phyloP scores from a whole-genome alignment of 2,113 vertebrate genomes.

The Neofelis nebulosa region DNA sequence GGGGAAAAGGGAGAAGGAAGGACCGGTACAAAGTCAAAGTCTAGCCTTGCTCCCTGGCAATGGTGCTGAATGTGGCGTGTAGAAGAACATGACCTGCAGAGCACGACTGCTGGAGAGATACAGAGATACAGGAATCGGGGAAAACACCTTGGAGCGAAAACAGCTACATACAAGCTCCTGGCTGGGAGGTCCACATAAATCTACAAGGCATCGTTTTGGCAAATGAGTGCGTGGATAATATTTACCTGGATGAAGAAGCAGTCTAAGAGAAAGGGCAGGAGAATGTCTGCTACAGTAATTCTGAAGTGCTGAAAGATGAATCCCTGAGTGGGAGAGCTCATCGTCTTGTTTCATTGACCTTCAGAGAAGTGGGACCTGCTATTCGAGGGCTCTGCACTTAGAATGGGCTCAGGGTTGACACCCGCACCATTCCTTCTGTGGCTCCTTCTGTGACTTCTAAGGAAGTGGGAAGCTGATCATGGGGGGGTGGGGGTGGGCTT shows the following conservation, averaged over 20 bases:
- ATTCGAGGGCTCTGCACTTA: not conserved
- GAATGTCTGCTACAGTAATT: too few relatives aligned
- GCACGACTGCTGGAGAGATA: not conserved
- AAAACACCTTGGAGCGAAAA: constrained; percentile 3
- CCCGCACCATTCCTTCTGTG: not conserved
- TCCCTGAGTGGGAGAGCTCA: not conserved
- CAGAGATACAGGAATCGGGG: not conserved
- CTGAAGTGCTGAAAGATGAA: not conserved
- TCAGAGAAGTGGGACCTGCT: not conserved
- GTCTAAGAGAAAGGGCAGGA: not conserved
- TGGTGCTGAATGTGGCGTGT: not conserved
- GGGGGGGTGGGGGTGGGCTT: not conserved
- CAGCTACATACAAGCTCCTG: not conserved
- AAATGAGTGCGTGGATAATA: not conserved
- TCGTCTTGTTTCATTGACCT: not conserved
- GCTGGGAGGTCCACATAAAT: not conserved
- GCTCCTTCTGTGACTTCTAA: too few relatives aligned
- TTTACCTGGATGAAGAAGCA: not conserved
- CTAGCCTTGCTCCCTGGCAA: not conserved
- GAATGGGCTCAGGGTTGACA: too few relatives aligned
- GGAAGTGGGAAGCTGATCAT: not conserved
- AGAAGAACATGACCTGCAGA: not conserved
- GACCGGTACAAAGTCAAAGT: not conserved
- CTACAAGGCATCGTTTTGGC: not conserved
- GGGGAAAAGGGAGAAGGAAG: not conserved